A percentile compares a stretch with the other conserved stretches of the same genome.
Conservation (phyloP, 1,140 invertebrate species). For the Cotesia glomerata region DNA sequence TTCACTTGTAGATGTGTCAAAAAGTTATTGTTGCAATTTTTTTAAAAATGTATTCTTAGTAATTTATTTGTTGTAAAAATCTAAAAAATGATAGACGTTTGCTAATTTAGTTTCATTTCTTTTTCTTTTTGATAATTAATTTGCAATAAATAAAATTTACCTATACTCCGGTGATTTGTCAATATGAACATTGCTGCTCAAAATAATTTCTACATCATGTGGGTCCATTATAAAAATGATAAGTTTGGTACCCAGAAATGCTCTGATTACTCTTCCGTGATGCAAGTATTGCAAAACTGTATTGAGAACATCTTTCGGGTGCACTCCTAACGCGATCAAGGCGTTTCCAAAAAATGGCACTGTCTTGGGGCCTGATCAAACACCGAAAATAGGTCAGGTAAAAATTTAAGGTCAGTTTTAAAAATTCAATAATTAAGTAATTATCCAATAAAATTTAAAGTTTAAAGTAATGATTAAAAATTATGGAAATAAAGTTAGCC, state of each 20-base stretch:
- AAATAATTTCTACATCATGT: constrained; percentile 73
- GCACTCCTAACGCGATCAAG: constrained; percentile 60
- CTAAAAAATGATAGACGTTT: too few relatives aligned
- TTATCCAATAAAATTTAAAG: too few relatives aligned
- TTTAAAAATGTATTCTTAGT: neutral
- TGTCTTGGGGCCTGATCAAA: constrained; percentile 48
- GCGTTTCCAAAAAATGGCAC: constrained; percentile 70
- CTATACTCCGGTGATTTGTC: constrained; percentile 76
- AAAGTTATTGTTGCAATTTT: too few relatives aligned
- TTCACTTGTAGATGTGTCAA: too few relatives aligned
- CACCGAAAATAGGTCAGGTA: constrained; percentile 9
- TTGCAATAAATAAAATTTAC: constrained; percentile 30
- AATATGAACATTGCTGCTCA: constrained; percentile 76
- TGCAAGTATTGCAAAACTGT: constrained; percentile 58
- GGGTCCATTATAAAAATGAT: constrained; percentile 71
- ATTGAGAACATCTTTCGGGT: constrained; percentile 64
- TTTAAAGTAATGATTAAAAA: neutral
- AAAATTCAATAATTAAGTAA: too few relatives aligned
- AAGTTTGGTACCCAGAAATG: constrained; percentile 72
- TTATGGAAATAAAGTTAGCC: neutral
- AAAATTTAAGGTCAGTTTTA: too few relatives aligned
- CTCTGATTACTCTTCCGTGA: constrained; percentile 67
- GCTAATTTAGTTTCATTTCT: neutral
- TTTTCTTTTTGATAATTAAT: too few relatives aligned
- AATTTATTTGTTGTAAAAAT: neutral